Conservation (phyloP, 92 coral and sea anemone genomes). For the Chrysogorgia sp. region DNA sequence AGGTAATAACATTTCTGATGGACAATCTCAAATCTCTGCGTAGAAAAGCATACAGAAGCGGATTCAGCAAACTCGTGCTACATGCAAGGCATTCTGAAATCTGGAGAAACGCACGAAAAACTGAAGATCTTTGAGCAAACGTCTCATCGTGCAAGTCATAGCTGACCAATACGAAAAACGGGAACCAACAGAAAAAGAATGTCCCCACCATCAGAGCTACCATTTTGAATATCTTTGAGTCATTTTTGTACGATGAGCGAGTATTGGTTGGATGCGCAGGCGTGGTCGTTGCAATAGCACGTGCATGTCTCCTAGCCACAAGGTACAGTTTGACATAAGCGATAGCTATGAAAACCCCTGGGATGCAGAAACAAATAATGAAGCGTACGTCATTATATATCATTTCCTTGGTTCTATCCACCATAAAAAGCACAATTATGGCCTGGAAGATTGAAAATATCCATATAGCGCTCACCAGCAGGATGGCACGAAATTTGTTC, state of each 20-base stretch:
- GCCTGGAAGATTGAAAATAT: constrained; percentile 72
- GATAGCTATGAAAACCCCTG: constrained; percentile 69
- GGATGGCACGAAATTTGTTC: constrained; percentile 59
- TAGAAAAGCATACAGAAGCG: constrained; percentile 84
- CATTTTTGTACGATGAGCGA: constrained; percentile 58
- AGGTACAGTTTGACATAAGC: constrained; percentile 70
- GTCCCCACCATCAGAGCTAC: constrained; percentile 89
- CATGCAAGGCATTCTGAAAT: constrained; percentile 72
- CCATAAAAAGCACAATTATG: constrained; percentile 57
- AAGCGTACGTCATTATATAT: constrained; percentile 77
- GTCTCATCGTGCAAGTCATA: constrained; percentile 58
- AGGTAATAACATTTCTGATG: constrained; percentile 58
- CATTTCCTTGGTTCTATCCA: neutral
- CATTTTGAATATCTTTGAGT: constrained; percentile 74
- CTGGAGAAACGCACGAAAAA: constrained; percentile 29
- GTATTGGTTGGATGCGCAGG: constrained; percentile 32
- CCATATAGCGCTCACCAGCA: constrained; percentile 74
- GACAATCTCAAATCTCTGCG: constrained; percentile 82
- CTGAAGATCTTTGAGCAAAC: neutral
- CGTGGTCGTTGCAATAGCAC: constrained; percentile 63
- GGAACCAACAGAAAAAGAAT: constrained; percentile 85
- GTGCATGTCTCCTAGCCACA: constrained; percentile 85
- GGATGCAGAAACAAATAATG: constrained; percentile 70
- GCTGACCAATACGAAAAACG: constrained; percentile 66
- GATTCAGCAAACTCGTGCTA: constrained; percentile 78